Percentiles rank a stretch among this genome's conserved stretches.
Conservation (phyloP, 2,888 invertebrate genomes). For the Ormyrus rosae region DNA sequence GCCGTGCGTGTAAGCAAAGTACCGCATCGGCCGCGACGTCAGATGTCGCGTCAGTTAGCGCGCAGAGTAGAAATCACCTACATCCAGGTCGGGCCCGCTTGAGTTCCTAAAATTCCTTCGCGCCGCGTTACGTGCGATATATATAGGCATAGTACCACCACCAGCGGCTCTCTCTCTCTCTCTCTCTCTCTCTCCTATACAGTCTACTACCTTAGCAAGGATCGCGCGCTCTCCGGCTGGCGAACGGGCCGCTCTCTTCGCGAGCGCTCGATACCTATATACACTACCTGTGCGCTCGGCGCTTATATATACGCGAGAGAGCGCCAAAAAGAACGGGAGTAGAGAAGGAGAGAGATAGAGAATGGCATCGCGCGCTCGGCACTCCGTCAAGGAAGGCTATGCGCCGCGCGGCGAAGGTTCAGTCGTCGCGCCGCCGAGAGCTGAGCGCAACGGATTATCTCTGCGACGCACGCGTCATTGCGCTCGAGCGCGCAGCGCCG, state of each 20-base stretch:
- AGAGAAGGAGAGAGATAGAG: neutral
- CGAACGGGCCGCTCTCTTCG: neutral
- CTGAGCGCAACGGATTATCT: neutral
- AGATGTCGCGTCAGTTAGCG: slow-evolving; percentile 37
- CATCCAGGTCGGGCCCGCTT: slow-evolving; percentile 22
- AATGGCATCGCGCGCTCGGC: slow-evolving; percentile 7
- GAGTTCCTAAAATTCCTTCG: slow-evolving; percentile 43
- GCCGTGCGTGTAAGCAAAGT: neutral
- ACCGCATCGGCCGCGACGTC: neutral
- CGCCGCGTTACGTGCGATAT: neutral
- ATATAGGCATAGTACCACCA: neutral
- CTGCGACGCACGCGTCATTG: no score
- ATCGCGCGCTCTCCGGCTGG: no score
- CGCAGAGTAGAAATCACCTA: neutral
- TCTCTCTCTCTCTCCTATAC: neutral
- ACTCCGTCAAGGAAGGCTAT: no score
- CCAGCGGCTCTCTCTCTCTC: neutral
- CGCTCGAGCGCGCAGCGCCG: no score
- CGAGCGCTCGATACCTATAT: neutral
- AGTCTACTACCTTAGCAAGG: neutral
- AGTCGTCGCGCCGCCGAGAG: slow-evolving; percentile 44
- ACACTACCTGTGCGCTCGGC: neutral
- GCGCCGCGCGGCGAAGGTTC: slow-evolving; percentile 18
- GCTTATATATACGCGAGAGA: slow-evolving; percentile 3
- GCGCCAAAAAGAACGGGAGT: no score